Evolutionary conservation across 2,113 vertebrate species (phyloP), one percentile per base, ranked within the genome.

Genomic region (Ammodytes marinus): DNA sequence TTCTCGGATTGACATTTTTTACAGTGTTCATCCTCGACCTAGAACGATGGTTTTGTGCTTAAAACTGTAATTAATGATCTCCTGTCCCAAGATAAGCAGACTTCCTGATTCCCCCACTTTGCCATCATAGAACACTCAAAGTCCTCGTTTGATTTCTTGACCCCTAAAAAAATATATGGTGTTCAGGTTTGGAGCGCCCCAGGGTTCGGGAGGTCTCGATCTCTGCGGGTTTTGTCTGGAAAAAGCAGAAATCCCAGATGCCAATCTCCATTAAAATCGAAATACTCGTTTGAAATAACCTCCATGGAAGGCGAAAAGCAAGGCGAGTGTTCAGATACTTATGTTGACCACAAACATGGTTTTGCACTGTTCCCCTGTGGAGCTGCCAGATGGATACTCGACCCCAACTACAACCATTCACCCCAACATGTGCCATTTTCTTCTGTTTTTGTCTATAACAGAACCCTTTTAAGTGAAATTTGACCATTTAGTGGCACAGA

Each of bases 341-440:
- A 35, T 63, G 53, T 61, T 9, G 42, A 82, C 74, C 69, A 11
- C 71, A 83, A 58, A 63, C 52, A 71, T 35, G 49, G 15, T 8
- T 79, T 72, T n/a, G n/a, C 27, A 79, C 37, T 49, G 60, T 63
- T 55, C 52, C 79, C 61, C 50, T 6, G 55, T 12, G 47, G 49
- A 79, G 74, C 70, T 53, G 71, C 78, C 64, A 87, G 59, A 81
- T 77, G 63, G 67, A 80, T 58, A 12, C 67, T 15, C 39, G 60
- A 64, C 50, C 55, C 50, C 17, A n/a, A 3, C n/a, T 49, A 46
- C 64, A n/a, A 63, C 57, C 43, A 49, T 42, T 42, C 52, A 50
- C 13, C 64, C 13, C 6, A 52, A 54, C 46, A 39, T 35, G 19
- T 78, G 47, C 53, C 69, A 58, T 46, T 68, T 67, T 61, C 17